Evolutionary conservation across 1,140 invertebrate genomes (phyloP).

Genomic region (Tribolium castaneum): DNA sequence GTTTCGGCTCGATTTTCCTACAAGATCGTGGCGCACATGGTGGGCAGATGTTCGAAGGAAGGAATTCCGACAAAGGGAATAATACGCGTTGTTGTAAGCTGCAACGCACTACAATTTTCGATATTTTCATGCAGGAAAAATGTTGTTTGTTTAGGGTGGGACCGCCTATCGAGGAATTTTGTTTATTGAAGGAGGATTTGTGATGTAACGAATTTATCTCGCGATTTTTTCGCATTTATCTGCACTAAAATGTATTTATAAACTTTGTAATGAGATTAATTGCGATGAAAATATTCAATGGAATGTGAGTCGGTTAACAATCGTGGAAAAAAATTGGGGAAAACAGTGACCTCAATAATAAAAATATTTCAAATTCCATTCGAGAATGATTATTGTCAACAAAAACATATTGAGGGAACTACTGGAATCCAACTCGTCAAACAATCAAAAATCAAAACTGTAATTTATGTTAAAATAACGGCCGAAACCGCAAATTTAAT

Average conservation of each 20-base stretch:
- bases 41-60: slow-evolving; percentile 27
- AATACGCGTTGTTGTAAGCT: not conserved
- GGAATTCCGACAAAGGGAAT: slow-evolving; percentile 36
- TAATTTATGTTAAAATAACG: not conserved
- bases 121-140: not conserved
- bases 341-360: slow-evolving; percentile 60
- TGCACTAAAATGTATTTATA: slow-evolving; percentile 17
- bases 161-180: slow-evolving; percentile 16
- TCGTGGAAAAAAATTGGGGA: slow-evolving; percentile 53
- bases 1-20: not conserved
- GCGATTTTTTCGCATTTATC: slow-evolving; percentile 11
- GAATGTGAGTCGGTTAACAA: slow-evolving; percentile 31
- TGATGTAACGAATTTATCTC: slow-evolving; percentile 29
- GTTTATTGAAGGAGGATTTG: slow-evolving; percentile 2
- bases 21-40: slow-evolving; percentile 14
- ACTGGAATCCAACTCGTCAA: not conserved
- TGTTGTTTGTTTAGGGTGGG: slow-evolving; percentile 14
- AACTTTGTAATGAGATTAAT: slow-evolving; percentile 27
- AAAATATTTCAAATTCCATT: slow-evolving; percentile 60
- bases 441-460: not conserved
- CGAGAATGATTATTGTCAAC: slow-evolving; percentile 47
- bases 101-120: not conserved
- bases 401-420: not conserved
- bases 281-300: slow-evolving; percentile 32
- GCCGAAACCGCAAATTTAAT: not conserved